phyloP scores from a whole-genome alignment of 1,140 invertebrate genomes.

The Drosophila littoralis region DNA sequence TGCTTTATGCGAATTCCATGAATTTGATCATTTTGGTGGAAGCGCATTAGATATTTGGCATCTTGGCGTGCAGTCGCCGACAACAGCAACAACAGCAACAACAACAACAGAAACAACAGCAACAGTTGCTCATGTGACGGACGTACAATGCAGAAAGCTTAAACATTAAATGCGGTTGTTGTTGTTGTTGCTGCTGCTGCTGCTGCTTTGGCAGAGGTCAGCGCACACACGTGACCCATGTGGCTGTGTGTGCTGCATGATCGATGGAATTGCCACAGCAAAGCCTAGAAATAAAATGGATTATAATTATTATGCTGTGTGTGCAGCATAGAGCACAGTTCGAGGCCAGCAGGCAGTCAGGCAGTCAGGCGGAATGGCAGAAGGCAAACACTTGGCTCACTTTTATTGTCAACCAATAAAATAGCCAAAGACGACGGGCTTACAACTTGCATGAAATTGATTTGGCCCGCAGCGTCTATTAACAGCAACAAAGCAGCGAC shows the following conservation, averaged over 20 bases:
- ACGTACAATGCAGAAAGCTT: conserved; percentile 62
- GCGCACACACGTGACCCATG: conserved; percentile 74
- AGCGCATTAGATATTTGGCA: conserved; percentile 80
- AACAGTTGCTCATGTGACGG: conserved; percentile 53
- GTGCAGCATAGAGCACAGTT: conserved; percentile 12
- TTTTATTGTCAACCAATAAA: conserved; percentile 81
- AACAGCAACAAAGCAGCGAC: conserved; percentile 68
- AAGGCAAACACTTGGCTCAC: conserved; percentile 50
- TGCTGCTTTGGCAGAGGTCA: conserved; percentile 61
- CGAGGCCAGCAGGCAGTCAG: neutral
- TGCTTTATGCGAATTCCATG: conserved; percentile 77
- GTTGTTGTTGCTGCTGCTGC: conserved; percentile 18
- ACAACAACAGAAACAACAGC: conserved; percentile 25
- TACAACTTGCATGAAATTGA: conserved; percentile 72
- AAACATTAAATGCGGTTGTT: conserved; percentile 24
- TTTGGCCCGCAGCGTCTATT: conserved; percentile 78
- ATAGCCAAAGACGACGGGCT: conserved; percentile 58
- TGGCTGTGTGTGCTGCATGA: conserved; percentile 51
- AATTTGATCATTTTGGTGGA: conserved; percentile 78
- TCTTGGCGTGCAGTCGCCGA: conserved; percentile 58
- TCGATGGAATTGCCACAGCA: conserved; percentile 72
- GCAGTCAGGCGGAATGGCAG: neutral
- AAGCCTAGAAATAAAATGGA: conserved; percentile 74
- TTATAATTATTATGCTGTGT: conserved; percentile 79
- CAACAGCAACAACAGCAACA: conserved; percentile 31